phyloP scores from a whole-genome alignment of 1,140 invertebrate species.

The Hylaeus volcanicus region DNA sequence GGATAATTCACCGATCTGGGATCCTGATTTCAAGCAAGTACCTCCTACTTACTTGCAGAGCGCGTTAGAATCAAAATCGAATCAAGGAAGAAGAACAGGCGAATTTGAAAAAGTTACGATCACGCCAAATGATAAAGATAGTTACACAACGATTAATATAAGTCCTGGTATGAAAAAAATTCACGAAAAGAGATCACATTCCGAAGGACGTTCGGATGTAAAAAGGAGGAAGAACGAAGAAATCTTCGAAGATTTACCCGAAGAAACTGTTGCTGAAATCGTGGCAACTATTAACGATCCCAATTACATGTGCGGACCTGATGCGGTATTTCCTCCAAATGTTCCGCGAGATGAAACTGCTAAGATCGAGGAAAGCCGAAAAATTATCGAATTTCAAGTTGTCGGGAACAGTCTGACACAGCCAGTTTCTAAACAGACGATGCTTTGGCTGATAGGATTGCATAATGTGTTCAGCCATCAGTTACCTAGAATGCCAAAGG shows the following conservation, averaged over 20 bases:
- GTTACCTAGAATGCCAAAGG: constrained; percentile 97
- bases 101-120: constrained; percentile 86
- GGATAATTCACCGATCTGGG: constrained; percentile 94
- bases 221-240: constrained; percentile 79
- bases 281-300: constrained; percentile 89
- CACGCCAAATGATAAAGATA: constrained; percentile 83
- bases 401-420: constrained; percentile 95
- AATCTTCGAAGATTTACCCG: constrained; percentile 83
- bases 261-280: constrained; percentile 88
- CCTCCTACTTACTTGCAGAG: constrained; percentile 85
- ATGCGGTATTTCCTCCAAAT: constrained; percentile 91
- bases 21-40: constrained; percentile 91
- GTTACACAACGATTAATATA: constrained; percentile 85
- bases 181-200: constrained; percentile 72
- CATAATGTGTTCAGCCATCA: constrained; percentile 98
- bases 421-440: constrained; percentile 93
- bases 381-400: constrained; percentile 96
- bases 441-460: constrained; percentile 95
- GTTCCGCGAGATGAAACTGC: constrained; percentile 94
- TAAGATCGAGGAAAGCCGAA: constrained; percentile 92
- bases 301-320: constrained; percentile 90
- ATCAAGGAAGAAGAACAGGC: constrained; percentile 73
- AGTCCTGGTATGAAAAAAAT: constrained; percentile 82
- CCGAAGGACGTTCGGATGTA: constrained; percentile 67
- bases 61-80: constrained; percentile 69